These are phyloP conservation scores for Halcyon malimbica DNA, from an alignment of 2,113 vertebrate species.

Conservation along the genomic window DNA sequence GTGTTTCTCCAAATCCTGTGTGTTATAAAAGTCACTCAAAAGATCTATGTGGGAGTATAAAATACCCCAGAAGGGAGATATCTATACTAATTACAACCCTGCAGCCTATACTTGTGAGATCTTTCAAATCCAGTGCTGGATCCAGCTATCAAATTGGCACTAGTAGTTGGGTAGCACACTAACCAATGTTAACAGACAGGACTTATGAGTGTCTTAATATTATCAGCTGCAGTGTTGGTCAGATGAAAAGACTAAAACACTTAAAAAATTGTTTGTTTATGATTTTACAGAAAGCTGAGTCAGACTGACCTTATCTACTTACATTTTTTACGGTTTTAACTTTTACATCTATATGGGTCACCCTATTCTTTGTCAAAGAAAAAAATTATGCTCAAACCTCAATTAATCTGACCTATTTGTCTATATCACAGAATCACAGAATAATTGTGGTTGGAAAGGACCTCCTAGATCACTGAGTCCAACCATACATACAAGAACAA, in stretches of 20 bases:
- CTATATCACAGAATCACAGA: not conserved
- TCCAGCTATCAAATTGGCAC: not conserved
- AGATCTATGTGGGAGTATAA: not conserved
- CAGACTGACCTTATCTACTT: not conserved
- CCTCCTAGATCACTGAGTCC: too few relatives aligned
- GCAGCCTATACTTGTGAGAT: not conserved
- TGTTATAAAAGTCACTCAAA: not conserved
- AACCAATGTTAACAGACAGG: not conserved
- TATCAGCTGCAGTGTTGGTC: not conserved
- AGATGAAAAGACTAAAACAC: not conserved
- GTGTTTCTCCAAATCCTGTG: not conserved
- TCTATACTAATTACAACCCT: not conserved
- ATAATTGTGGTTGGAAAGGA: too few relatives aligned
- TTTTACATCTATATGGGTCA: not conserved
- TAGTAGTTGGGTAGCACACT: not conserved
- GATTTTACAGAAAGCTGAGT: not conserved
- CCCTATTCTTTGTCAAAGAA: not conserved
- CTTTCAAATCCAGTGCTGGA: not conserved
- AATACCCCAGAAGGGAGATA: not conserved
- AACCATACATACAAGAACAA: too few relatives aligned
- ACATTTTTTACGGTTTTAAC: not conserved
- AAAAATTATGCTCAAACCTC: not conserved
- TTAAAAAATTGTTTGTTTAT: not conserved
- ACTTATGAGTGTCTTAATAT: not conserved
- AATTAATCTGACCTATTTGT: not conserved